Conservation (phyloP, 2,888 invertebrate genomes). For the Kuschelorhynchus macadamiae region DNA sequence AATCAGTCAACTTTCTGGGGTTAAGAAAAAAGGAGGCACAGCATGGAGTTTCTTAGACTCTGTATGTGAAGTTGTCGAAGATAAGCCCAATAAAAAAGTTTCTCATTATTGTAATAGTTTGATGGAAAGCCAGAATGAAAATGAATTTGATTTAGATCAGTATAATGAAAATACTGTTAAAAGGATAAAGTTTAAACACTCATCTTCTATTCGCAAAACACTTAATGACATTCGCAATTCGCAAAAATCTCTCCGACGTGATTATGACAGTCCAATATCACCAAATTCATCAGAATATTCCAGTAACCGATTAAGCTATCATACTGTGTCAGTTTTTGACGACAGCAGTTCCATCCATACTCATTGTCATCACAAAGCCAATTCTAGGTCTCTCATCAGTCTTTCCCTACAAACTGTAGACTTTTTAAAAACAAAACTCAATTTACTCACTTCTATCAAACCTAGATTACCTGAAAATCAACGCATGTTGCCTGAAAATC, state of each 20-base stretch:
- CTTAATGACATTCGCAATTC: too few relatives aligned
- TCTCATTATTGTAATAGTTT: conserved; percentile 24
- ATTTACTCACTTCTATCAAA: conserved; percentile 56
- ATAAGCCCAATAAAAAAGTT: conserved; percentile 31
- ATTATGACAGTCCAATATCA: background rate
- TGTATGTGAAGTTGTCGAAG: conserved; percentile 23
- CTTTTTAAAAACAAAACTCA: conserved; percentile 55
- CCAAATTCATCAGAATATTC: background rate
- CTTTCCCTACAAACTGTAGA: conserved; percentile 58
- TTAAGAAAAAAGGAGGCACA: conserved; percentile 47
- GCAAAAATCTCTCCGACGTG: background rate
- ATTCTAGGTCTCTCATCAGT: conserved; percentile 55
- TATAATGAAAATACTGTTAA: too few relatives aligned
- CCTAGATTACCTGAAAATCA: too few relatives aligned
- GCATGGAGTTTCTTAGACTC: conserved; percentile 15
- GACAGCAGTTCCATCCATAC: conserved; percentile 14
- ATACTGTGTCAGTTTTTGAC: background rate
- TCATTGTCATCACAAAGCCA: conserved; percentile 37
- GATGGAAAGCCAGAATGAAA: conserved; percentile 2
- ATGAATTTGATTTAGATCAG: background rate
- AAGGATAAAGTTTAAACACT: too few relatives aligned
- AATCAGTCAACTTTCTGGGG: conserved; percentile 59
- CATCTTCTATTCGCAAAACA: too few relatives aligned
- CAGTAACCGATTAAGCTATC: background rate
- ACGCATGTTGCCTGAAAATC: conserved; percentile 19